Base-by-base conservation (phyloP, 2,113 vertebrate species). In the Hypanus sabinus region DNA sequence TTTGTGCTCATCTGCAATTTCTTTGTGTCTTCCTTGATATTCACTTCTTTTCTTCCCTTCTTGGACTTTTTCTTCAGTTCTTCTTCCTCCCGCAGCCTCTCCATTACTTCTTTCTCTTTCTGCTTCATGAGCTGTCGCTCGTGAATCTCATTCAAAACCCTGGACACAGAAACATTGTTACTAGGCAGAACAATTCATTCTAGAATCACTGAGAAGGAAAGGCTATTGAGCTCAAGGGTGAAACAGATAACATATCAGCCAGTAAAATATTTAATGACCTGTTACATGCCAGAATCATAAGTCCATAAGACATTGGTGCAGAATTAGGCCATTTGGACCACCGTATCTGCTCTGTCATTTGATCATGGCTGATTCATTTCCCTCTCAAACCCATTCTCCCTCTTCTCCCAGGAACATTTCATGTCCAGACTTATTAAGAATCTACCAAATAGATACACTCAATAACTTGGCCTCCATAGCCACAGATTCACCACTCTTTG, bases 51-150 rank as follows among this genome's bases (percentile, higher is more conserved):
- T 94, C 96, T 98, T 27, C 93, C 94, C 80, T 95, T 97, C 92
- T 95, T 97, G 38, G n/a, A 88, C 94, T 95, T 97, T 95, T 96
- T 97, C 94, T 94, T 97, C 91, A 96, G 60, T 79, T 97, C 97
- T 24, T 98, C 97, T n/a, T 98, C 97, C 94, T 97, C 96, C 81
- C 94, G 96, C 71, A 96, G 94, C 65, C 94, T 96, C 94, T 96
- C 95, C 9, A 97, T 94, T 76, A 97, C 96, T 94, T 95, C 96
- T 93, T 95, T 96, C 0, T 95, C 95, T 94, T 94, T 97, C 94
- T 95, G 97, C 87, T 97, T 96, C 4, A 97, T 96, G 33, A 96
- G 94, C 94, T 97, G 96, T 93, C 90, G 95, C n/a, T 94, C 94
- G 71, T 95, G 62, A 71, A 5, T 96, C 94, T 97, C 95, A 60